A percentile compares a stretch with the other conserved stretches of the same genome.
phyloP scores from a whole-genome alignment of 1,140 invertebrate species.

The Lucilia cuprina region DNA sequence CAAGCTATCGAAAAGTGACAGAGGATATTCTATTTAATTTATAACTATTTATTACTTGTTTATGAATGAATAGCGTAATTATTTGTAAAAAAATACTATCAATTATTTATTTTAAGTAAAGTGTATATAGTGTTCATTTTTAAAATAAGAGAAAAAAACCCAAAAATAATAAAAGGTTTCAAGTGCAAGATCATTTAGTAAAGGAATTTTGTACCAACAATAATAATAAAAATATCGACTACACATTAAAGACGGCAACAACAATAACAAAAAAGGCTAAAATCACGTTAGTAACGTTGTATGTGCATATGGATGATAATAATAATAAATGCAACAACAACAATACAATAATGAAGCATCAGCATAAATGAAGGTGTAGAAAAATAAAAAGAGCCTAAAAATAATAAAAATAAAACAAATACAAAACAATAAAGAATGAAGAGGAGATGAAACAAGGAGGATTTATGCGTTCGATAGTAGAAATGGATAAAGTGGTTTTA shows the following conservation, averaged over 20 bases:
- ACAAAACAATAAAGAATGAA: background rate
- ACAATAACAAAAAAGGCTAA: conserved; percentile 7
- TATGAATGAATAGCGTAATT: background rate
- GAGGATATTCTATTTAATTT: background rate
- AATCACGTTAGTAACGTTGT: conserved; percentile 44
- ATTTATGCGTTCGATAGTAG: conserved; percentile 47
- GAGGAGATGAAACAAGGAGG: conserved; percentile 41
- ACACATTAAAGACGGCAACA: background rate
- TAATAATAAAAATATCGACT: background rate
- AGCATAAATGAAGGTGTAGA: conserved; percentile 24
- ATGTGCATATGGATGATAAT: background rate
- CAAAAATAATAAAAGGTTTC: conserved; percentile 22
- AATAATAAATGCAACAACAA: background rate
- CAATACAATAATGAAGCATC: conserved; percentile 32
- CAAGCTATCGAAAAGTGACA: background rate
- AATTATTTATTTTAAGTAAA: background rate
- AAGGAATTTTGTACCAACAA: conserved; percentile 8
- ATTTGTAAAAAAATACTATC: background rate
- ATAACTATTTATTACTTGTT: background rate
- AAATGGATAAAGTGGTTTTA: conserved; percentile 52
- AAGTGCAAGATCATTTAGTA: conserved; percentile 21
- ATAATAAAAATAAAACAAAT: conserved; percentile 39
- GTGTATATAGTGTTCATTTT: background rate
- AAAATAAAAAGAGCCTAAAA: conserved; percentile 14
- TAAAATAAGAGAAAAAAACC: background rate